These are phyloP conservation scores for Ochotona curzoniae DNA, from an alignment of 2,113 vertebrate genomes.

Conservation along the genomic window DNA sequence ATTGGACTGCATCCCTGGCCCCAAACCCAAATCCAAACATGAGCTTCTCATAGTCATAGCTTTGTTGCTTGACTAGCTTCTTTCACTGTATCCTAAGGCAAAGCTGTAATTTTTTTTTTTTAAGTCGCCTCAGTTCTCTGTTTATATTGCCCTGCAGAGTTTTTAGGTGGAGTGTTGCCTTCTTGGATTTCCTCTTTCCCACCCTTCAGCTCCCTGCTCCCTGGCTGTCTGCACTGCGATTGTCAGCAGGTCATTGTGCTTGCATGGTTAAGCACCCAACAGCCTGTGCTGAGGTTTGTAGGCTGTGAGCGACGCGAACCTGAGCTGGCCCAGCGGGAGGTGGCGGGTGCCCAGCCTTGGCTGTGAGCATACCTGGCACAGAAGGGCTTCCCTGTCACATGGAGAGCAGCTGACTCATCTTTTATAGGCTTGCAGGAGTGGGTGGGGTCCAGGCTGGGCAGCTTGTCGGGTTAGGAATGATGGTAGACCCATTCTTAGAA, in stretches of 20 bases:
- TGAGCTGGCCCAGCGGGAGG: neutral
- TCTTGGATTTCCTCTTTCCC: neutral
- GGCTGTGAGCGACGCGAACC: neutral
- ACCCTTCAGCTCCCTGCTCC: neutral
- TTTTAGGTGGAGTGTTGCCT: conserved; percentile 35
- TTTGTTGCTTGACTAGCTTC: neutral
- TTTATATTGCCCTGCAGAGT: neutral
- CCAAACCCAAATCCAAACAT: neutral
- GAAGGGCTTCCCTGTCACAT: neutral
- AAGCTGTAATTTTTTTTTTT: neutral
- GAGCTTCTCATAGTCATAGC: neutral
- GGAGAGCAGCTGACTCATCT: conserved; percentile 1
- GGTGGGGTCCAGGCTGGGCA: neutral
- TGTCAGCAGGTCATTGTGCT: neutral
- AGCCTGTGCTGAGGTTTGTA: neutral
- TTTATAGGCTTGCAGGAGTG: neutral
- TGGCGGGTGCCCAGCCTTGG: neutral
- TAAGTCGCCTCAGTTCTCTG: neutral
- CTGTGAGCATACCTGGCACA: neutral
- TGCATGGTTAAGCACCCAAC: neutral
- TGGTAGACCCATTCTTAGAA: neutral
- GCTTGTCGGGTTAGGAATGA: neutral
- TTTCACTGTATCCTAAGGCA: neutral
- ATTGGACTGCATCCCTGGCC: neutral
- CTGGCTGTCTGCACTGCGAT: neutral